Conservation (phyloP, 2,888 invertebrate species). For the Caprella mutica region DNA sequence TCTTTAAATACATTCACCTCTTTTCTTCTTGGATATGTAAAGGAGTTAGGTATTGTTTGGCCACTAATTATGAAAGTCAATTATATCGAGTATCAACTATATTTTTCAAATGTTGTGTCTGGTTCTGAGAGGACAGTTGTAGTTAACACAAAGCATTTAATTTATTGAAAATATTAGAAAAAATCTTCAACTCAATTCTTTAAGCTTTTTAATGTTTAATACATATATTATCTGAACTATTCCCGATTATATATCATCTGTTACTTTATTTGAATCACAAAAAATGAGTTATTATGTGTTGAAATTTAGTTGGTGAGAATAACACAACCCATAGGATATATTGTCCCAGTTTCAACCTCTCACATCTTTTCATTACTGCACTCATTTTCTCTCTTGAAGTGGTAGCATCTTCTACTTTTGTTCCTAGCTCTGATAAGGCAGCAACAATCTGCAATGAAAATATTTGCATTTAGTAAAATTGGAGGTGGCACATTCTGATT, state of each 20-base stretch:
- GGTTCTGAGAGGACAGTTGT: background rate
- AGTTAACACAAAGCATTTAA: background rate
- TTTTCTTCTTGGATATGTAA: too few species aligned
- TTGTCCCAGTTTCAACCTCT: too few species aligned
- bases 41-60: too few species aligned
- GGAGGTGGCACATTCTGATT: too few species aligned
- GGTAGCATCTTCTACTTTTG: conserved; percentile 25
- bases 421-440: conserved; percentile 20
- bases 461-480: too few species aligned
- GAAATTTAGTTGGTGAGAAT: too few species aligned
- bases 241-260: background rate
- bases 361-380: conserved; percentile 33
- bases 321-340: too few species aligned
- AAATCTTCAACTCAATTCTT: background rate
- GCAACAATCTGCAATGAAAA: conserved; percentile 22
- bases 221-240: background rate
- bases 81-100: too few species aligned
- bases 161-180: background rate
- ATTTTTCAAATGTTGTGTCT: too few species aligned
- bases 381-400: conserved; percentile 31
- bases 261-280: background rate
- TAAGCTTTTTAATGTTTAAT: background rate
- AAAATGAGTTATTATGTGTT: background rate
- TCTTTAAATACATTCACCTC: too few species aligned
- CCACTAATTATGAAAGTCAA: too few species aligned